These are phyloP conservation scores for Micoletzkya japonica DNA, from an alignment of 2,888 invertebrate species.

Conservation along the genomic window DNA sequence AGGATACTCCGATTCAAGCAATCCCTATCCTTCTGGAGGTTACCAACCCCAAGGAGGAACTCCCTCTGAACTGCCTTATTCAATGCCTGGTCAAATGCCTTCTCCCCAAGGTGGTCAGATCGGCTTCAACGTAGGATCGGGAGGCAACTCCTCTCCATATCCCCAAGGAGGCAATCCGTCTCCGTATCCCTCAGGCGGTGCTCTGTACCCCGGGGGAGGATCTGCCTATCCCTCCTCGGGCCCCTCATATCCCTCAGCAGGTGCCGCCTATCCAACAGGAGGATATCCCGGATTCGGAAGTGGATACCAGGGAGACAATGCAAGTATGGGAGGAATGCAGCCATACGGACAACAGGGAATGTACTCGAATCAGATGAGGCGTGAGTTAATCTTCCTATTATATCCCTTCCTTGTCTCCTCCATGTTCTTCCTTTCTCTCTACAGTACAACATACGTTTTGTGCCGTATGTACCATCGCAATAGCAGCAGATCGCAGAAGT, in stretches of 20 bases:
- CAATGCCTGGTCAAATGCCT: too few species aligned
- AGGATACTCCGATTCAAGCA: not conserved
- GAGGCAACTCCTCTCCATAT: too few species aligned
- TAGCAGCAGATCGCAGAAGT: too few species aligned
- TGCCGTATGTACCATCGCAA: too few species aligned
- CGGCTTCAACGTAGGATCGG: too few species aligned
- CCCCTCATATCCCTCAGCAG: slow-evolving; percentile 11
- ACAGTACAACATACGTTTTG: too few species aligned
- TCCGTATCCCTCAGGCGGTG: not conserved
- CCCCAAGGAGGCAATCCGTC: not conserved
- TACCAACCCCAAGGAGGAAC: slow-evolving; percentile 19
- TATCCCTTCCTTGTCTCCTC: not conserved
- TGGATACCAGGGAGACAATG: slow-evolving; percentile 8
- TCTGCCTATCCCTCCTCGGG: not conserved
- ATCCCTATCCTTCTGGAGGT: not conserved
- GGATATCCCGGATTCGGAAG: not conserved
- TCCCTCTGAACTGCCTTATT: not conserved
- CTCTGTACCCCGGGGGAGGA: not conserved
- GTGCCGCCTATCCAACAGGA: not conserved
- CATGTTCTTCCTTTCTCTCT: not conserved
- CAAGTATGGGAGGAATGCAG: not conserved
- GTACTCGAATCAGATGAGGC: too few species aligned
- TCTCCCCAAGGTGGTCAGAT: not conserved
- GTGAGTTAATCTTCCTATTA: not conserved
- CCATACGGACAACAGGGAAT: slow-evolving; percentile 17